phyloP scores from a whole-genome alignment of 2,888 invertebrate species.

The Tenthredo mesomela region DNA sequence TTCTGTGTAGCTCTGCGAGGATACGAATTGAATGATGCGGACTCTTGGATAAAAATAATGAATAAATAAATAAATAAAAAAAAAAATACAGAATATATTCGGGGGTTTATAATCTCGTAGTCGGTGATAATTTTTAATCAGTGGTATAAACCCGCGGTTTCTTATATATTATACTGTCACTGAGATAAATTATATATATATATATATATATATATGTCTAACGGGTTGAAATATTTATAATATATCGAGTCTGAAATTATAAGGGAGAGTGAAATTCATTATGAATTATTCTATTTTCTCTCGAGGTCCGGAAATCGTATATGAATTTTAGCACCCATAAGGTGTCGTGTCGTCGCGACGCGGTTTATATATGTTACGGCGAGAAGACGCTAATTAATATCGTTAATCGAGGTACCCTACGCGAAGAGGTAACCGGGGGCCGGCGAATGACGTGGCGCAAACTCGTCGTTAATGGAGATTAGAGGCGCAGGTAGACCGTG shows the following conservation, averaged over 20 bases:
- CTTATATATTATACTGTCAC: background rate
- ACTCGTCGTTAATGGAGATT: constrained; percentile 50
- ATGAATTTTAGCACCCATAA: background rate
- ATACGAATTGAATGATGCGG: too few relatives aligned
- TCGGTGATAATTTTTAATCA: constrained; percentile 76
- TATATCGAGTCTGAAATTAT: background rate
- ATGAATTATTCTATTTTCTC: background rate
- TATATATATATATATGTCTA: too few relatives aligned
- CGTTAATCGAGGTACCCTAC: constrained; percentile 39
- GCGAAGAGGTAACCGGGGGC: background rate
- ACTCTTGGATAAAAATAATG: background rate
- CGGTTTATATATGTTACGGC: background rate
- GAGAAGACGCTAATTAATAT: constrained; percentile 46
- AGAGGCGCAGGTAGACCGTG: constrained; percentile 46
- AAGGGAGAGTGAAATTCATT: background rate
- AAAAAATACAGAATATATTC: background rate
- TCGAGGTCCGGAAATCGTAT: too few relatives aligned
- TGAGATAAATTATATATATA: background rate
- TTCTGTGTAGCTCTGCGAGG: too few relatives aligned
- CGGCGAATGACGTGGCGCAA: constrained; percentile 47
- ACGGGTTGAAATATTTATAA: background rate
- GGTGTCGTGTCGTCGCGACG: constrained; percentile 1
- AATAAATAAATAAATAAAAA: background rate
- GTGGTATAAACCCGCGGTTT: constrained; percentile 63
- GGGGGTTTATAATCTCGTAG: constrained; percentile 7